A percentile compares a stretch with the other conserved stretches of the same genome.
These are phyloP conservation scores for Piaya cayana DNA, from an alignment of 2,113 vertebrate species.

Conservation along the genomic window DNA sequence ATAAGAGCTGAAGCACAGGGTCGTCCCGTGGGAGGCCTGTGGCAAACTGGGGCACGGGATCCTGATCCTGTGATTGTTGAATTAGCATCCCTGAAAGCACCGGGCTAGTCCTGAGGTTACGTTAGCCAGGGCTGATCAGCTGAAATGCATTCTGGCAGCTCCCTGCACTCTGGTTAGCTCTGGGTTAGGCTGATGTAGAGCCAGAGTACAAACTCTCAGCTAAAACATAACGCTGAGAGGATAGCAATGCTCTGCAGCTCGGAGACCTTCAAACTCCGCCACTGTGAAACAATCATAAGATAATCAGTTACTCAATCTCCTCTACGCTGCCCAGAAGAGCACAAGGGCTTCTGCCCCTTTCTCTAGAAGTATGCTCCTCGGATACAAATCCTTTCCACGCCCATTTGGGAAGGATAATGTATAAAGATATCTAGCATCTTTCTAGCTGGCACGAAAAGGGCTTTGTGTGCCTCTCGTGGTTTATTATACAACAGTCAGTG, in stretches of 20 bases:
- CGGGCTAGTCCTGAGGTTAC: background rate
- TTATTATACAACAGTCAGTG: background rate
- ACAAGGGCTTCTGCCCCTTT: background rate
- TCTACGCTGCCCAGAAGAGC: background rate
- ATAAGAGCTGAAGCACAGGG: background rate
- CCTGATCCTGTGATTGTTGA: background rate
- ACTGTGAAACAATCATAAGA: background rate
- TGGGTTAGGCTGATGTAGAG: background rate
- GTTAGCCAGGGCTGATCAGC: background rate
- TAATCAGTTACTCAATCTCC: background rate
- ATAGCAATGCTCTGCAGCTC: background rate
- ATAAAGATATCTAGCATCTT: fast-evolving
- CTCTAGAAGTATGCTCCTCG: background rate
- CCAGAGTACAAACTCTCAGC: background rate
- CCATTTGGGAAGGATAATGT: fast-evolving
- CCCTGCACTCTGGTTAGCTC: background rate
- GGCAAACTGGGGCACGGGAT: fast-evolving
- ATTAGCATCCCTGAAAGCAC: background rate
- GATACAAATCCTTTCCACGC: background rate
- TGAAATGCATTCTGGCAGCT: background rate
- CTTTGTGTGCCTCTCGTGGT: background rate
- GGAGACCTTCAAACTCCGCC: background rate
- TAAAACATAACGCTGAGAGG: background rate
- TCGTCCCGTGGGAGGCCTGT: background rate
- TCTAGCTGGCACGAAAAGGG: background rate